Evolutionary conservation across 2,888 invertebrate species (phyloP).

Genomic region (Ernsta delagoae): DNA sequence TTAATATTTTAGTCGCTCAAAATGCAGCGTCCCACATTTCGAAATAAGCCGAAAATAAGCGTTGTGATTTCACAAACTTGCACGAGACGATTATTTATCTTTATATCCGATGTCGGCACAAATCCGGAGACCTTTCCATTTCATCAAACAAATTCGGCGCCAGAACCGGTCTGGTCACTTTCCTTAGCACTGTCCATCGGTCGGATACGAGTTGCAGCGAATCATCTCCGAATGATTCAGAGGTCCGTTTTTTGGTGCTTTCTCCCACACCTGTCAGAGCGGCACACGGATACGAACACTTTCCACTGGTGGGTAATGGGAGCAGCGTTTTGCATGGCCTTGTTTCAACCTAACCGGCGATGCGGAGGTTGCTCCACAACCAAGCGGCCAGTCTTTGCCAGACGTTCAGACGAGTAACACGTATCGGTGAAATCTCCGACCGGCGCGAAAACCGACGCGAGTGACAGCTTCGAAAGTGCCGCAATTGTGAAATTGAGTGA

Average conservation of each 20-base stretch:
- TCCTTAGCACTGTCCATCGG: slow-evolving; percentile 50
- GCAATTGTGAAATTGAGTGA: slow-evolving; percentile 46
- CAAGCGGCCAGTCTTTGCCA: slow-evolving; percentile 56
- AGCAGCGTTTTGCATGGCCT: slow-evolving; percentile 80
- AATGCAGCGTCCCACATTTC: slow-evolving; percentile 11
- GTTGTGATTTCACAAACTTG: slow-evolving; percentile 22
- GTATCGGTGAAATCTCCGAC: slow-evolving; percentile 44
- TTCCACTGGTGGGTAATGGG: slow-evolving; percentile 80
- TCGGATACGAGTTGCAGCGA: slow-evolving; percentile 39
- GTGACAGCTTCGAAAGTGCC: slow-evolving; percentile 60
- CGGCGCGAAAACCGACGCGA: slow-evolving; percentile 58
- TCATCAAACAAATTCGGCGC: slow-evolving; percentile 56
- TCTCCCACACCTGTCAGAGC: slow-evolving; percentile 76
- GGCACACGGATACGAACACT: slow-evolving; percentile 78
- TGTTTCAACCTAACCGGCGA: slow-evolving; percentile 63
- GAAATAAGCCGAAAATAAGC: not conserved
- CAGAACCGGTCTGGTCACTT: slow-evolving; percentile 75
- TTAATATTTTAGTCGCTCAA: not conserved
- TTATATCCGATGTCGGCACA: slow-evolving; percentile 10
- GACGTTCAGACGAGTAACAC: slow-evolving; percentile 50
- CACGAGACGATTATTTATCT: not conserved
- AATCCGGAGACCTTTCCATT: slow-evolving; percentile 36
- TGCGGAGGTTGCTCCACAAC: slow-evolving; percentile 43
- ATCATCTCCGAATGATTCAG: slow-evolving; percentile 76
- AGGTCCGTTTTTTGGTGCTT: slow-evolving; percentile 78